Evolutionary conservation across 1,140 invertebrate species (phyloP).

Genomic region (Anastrepha obliqua): DNA sequence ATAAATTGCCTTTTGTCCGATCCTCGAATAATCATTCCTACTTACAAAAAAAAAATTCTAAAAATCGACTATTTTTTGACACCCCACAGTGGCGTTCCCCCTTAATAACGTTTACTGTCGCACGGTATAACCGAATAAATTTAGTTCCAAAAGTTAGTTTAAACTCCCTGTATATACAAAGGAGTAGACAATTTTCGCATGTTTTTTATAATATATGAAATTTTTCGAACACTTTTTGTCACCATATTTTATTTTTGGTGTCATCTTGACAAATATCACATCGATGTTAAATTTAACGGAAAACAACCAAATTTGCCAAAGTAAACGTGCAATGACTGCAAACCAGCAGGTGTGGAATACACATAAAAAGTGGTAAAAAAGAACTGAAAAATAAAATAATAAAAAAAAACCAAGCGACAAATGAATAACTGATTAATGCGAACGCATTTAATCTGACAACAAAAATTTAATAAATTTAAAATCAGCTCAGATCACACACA

Average conservation of each 20-base stretch:
- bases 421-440: conserved; percentile 11
- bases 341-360: neutral
- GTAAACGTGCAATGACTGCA: neutral
- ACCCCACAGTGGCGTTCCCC: too few relatives aligned
- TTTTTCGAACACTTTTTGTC: too few relatives aligned
- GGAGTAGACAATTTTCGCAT: too few relatives aligned
- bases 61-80: too few relatives aligned
- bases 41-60: too few relatives aligned
- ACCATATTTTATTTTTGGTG: neutral
- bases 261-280: conserved; percentile 7
- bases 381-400: neutral
- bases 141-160: too few relatives aligned
- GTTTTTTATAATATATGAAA: too few relatives aligned
- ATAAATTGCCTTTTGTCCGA: too few relatives aligned
- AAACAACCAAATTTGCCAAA: neutral
- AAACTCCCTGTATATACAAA: too few relatives aligned
- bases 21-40: too few relatives aligned
- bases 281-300: neutral
- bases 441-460: conserved; percentile 10
- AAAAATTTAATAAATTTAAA: conserved; percentile 34
- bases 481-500: neutral
- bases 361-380: neutral
- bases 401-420: neutral
- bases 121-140: too few relatives aligned
- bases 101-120: too few relatives aligned